These are phyloP conservation scores for Periplaneta americana DNA, from an alignment of 1,140 invertebrate genomes.

Conservation along the genomic window DNA sequence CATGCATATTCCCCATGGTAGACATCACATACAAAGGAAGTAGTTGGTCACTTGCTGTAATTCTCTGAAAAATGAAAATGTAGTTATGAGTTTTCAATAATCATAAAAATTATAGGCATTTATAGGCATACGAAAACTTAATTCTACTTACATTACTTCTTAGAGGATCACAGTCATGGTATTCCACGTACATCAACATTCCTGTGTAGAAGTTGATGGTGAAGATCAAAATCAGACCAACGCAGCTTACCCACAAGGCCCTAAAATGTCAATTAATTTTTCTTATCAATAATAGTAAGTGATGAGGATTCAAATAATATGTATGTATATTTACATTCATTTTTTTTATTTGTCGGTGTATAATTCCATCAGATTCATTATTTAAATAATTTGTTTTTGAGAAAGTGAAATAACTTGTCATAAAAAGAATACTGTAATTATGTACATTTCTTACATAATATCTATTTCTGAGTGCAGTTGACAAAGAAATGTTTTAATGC, in stretches of 20 bases:
- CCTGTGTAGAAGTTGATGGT: slow-evolving; percentile 79
- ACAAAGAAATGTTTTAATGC: no score
- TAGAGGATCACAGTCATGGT: slow-evolving; percentile 77
- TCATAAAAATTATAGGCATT: background rate
- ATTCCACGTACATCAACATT: slow-evolving; percentile 74
- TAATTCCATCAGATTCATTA: no score
- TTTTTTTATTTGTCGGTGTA: no score
- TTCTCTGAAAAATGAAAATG: background rate
- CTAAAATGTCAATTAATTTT: no score
- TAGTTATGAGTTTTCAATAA: background rate
- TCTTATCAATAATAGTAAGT: no score
- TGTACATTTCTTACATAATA: no score
- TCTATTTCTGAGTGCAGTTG: no score
- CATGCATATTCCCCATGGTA: slow-evolving; percentile 49
- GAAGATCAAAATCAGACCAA: slow-evolving; percentile 57
- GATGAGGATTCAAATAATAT: no score
- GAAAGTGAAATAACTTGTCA: no score
- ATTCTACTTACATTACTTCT: slow-evolving; percentile 29
- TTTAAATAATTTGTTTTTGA: no score
- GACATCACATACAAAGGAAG: slow-evolving; percentile 80
- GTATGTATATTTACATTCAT: no score
- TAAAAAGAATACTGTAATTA: no score
- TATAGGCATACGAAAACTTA: background rate
- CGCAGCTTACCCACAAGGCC: slow-evolving; percentile 59
- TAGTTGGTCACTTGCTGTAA: slow-evolving; percentile 61